phyloP scores from a whole-genome alignment of 2,797 vertebrate species.

The Sebastes ruberrimus region DNA sequence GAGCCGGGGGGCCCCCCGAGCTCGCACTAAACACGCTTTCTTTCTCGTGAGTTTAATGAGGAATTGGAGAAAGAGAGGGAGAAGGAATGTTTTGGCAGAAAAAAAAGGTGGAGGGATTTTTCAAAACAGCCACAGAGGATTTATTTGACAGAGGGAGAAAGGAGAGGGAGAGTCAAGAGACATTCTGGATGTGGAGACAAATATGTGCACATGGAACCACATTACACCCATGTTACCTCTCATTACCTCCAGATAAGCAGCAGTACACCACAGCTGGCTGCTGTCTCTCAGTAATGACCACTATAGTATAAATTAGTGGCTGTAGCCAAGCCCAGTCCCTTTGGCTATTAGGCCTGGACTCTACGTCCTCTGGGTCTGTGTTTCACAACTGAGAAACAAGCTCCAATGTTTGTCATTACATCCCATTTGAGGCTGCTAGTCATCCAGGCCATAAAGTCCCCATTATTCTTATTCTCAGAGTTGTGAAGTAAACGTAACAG shows the following conservation, averaged over 20 bases:
- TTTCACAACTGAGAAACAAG: slow-evolving; percentile 45
- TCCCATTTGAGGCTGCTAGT: slow-evolving; percentile 29
- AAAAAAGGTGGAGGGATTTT: slow-evolving; percentile 70
- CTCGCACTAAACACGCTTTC: slow-evolving; percentile 71
- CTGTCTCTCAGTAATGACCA: slow-evolving; percentile 67
- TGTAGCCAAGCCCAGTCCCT: slow-evolving; percentile 57
- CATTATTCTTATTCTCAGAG: slow-evolving; percentile 13
- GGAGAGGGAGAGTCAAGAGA: slow-evolving; percentile 55
- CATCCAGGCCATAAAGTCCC: slow-evolving; percentile 17
- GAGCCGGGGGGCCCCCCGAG: slow-evolving; percentile 59
- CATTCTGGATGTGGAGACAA: slow-evolving; percentile 61
- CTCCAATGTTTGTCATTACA: slow-evolving; percentile 32
- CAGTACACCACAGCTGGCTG: slow-evolving; percentile 65
- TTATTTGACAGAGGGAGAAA: slow-evolving; percentile 70
- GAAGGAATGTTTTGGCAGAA: slow-evolving; percentile 70
- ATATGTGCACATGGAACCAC: slow-evolving; percentile 59
- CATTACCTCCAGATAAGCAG: slow-evolving; percentile 72
- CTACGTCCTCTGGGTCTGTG: slow-evolving; percentile 32
- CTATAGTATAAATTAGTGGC: slow-evolving; percentile 60
- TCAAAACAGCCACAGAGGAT: slow-evolving; percentile 76
- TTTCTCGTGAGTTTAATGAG: slow-evolving; percentile 76
- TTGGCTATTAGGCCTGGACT: slow-evolving; percentile 52
- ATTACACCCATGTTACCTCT: slow-evolving; percentile 72
- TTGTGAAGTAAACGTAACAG: slow-evolving; percentile 35
- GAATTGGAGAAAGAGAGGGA: slow-evolving; percentile 62